Percentiles rank a stretch among this genome's conserved stretches.
phyloP scores from a whole-genome alignment of 2,797 vertebrate genomes.

The Distichodus sexfasciatus region DNA sequence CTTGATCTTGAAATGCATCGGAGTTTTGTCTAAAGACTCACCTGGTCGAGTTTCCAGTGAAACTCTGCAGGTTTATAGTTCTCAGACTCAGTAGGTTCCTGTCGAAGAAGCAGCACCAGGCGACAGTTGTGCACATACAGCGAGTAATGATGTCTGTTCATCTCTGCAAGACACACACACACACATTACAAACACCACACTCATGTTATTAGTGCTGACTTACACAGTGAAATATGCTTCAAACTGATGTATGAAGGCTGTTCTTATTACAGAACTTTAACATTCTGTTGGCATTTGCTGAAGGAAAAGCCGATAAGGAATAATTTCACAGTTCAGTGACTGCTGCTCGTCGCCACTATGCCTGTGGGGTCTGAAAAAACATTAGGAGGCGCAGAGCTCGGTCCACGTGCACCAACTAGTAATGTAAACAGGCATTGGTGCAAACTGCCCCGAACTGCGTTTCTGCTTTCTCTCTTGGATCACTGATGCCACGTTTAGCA shows the following conservation, averaged over 20 bases:
- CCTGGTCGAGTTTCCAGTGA: conserved; percentile 96
- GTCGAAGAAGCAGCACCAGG: conserved; percentile 90
- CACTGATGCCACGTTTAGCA: conserved; percentile 49
- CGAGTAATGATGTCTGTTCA: conserved; percentile 94
- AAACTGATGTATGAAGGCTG: not conserved
- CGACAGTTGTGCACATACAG: conserved; percentile 94
- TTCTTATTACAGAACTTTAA: not conserved
- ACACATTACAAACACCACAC: not conserved
- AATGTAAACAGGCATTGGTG: not conserved
- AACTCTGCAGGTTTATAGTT: conserved; percentile 93
- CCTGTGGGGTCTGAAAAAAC: not conserved
- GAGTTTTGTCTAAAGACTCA: too few relatives aligned
- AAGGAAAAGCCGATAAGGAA: not conserved
- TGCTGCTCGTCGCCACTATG: not conserved
- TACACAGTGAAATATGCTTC: not conserved
- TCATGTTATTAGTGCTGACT: not conserved
- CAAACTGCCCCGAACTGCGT: not conserved
- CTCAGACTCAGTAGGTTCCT: conserved; percentile 85
- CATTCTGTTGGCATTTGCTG: not conserved
- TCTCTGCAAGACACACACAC: conserved; percentile 71
- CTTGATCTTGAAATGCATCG: too few relatives aligned
- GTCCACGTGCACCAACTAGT: not conserved
- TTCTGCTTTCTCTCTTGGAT: conserved; percentile 42
- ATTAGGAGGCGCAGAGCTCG: too few relatives aligned
- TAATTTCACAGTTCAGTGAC: not conserved